phyloP scores from a whole-genome alignment of 2,797 vertebrate species.

The Enteromius viviparus region DNA sequence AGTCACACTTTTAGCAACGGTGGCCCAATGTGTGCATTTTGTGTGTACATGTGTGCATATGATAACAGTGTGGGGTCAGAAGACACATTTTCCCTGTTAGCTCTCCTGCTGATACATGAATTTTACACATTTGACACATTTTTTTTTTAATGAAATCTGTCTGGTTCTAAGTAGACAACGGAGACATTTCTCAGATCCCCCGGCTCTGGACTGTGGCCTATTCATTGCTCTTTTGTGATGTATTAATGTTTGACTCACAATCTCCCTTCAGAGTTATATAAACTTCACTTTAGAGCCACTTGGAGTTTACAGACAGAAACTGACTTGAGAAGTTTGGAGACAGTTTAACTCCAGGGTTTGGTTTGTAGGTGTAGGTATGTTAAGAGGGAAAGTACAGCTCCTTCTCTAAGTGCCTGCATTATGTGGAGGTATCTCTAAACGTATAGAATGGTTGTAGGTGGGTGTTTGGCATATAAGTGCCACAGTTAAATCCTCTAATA shows the following conservation, averaged over 20 bases:
- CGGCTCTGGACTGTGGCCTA: conserved; percentile 5
- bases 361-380: conserved; percentile 35
- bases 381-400: conserved; percentile 35
- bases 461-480: not conserved
- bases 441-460: conserved; percentile 6
- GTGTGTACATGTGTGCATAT: not conserved
- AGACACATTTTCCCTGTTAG: not conserved
- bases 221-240: conserved; percentile 4
- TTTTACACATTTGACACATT: no score
- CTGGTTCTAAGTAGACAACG: conserved; percentile 21
- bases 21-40: not conserved
- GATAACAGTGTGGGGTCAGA: not conserved
- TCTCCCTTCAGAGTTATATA: conserved; percentile 11
- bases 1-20: conserved; percentile 36
- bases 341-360: conserved; percentile 38
- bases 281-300: conserved; percentile 17
- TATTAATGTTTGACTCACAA: conserved; percentile 10
- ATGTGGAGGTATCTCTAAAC: conserved; percentile 18
- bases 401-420: conserved; percentile 21
- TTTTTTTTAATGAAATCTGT: not conserved
- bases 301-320: conserved; percentile 13
- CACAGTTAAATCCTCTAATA: not conserved
- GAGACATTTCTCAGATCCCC: conserved; percentile 13
- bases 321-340: conserved; percentile 27
- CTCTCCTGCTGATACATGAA: conserved; percentile 8